Evolutionary conservation across 2,797 vertebrate species (phyloP).

Genomic region (Microtus californicus): DNA sequence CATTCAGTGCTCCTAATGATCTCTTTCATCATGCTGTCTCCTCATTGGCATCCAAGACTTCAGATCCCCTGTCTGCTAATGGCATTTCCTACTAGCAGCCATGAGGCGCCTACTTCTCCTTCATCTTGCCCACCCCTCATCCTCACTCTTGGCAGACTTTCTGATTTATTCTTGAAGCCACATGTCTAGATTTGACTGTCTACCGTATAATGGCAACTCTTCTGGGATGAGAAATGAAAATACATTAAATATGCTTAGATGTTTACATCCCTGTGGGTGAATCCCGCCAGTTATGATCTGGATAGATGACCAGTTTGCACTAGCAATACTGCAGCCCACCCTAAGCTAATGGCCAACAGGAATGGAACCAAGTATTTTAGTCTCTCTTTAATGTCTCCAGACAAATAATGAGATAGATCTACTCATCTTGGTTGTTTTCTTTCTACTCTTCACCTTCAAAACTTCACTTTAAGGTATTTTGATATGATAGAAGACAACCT

Average conservation of each 20-base stretch:
- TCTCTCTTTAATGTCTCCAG: background rate
- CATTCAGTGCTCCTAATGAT: background rate
- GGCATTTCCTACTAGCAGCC: background rate
- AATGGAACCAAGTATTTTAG: background rate
- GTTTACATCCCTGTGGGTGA: background rate
- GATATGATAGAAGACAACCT: slow-evolving; percentile 37
- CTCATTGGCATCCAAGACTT: background rate
- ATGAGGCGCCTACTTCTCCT: background rate
- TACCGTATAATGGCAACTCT: background rate
- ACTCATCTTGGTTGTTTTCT: background rate
- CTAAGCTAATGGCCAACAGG: background rate
- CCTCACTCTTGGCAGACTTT: background rate
- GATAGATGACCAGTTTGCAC: background rate
- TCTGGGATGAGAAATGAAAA: background rate
- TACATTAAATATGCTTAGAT: background rate
- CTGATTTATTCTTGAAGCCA: background rate
- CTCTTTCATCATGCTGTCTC: background rate
- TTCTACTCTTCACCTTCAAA: background rate
- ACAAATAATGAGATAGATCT: background rate
- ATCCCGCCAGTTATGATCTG: background rate
- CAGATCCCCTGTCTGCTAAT: background rate
- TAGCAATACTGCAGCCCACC: background rate
- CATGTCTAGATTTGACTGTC: background rate
- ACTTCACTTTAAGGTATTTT: slow-evolving; percentile 36
- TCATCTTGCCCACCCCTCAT: background rate